Percentiles rank a stretch among this genome's conserved stretches.
Conservation (phyloP, 2,888 invertebrate genomes). For the Calameuta idolon region DNA sequence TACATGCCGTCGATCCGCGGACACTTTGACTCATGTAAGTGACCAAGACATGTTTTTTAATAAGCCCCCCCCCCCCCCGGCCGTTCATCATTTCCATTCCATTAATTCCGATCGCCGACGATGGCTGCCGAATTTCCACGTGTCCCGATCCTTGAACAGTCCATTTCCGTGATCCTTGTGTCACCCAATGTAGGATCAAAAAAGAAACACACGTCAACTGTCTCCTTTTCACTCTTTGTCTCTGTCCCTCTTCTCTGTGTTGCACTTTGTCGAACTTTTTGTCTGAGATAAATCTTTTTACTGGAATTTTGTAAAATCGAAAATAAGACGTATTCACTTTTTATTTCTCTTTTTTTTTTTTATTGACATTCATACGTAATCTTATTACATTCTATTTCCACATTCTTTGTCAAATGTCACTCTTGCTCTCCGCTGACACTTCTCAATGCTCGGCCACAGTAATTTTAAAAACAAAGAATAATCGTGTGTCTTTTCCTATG, state of each 20-base stretch:
- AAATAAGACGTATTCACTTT: constrained; percentile 7
- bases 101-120: constrained; percentile 2
- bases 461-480: constrained; percentile 53
- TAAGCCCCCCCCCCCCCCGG: constrained; percentile 34
- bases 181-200: neutral
- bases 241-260: constrained; percentile 2
- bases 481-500: constrained; percentile 60
- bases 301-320: constrained; percentile 10
- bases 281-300: constrained; percentile 13
- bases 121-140: neutral
- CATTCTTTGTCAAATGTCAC: constrained; percentile 17
- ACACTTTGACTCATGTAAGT: constrained; percentile 63
- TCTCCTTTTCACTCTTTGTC: neutral
- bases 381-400: neutral
- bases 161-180: neutral
- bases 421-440: constrained; percentile 1
- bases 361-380: neutral
- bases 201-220: neutral
- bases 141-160: neutral
- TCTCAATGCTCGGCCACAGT: neutral
- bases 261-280: constrained; percentile 22
- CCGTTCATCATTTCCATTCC: neutral
- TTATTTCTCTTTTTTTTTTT: neutral
- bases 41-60: constrained; percentile 55
- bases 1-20: constrained; percentile 62